These are phyloP conservation scores for Acleris sparsana DNA, from an alignment of 2,888 invertebrate species.

Conservation along the genomic window DNA sequence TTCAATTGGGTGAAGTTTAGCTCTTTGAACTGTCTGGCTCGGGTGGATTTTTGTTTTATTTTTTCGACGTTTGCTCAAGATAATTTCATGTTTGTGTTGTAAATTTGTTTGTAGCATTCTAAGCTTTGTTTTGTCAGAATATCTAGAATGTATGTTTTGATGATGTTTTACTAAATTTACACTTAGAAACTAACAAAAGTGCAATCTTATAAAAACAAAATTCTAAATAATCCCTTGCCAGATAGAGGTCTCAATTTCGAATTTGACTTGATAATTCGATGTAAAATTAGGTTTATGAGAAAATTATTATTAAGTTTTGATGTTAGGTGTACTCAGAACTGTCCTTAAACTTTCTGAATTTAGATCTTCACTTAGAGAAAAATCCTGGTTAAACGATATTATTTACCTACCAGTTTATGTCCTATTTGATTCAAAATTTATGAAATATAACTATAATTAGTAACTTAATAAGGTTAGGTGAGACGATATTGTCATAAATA, in stretches of 20 bases:
- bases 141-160: slow-evolving; percentile 41
- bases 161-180: slow-evolving; percentile 29
- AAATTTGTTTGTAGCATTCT: slow-evolving; percentile 66
- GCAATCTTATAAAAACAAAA: slow-evolving; percentile 37
- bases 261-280: slow-evolving; percentile 64
- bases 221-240: slow-evolving; percentile 66
- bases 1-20: slow-evolving; percentile 59
- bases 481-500: slow-evolving; percentile 85
- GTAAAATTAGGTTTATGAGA: slow-evolving; percentile 63
- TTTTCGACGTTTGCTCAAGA: slow-evolving; percentile 75
- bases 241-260: slow-evolving; percentile 60
- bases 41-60: slow-evolving; percentile 67
- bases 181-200: slow-evolving; percentile 33
- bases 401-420: slow-evolving; percentile 75
- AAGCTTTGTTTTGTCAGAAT: slow-evolving; percentile 58
- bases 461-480: slow-evolving; percentile 83
- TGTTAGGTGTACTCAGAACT: slow-evolving; percentile 64
- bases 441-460: slow-evolving; percentile 82
- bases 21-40: slow-evolving; percentile 70
- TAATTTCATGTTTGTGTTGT: slow-evolving; percentile 64
- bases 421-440: slow-evolving; percentile 83
- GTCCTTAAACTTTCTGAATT: slow-evolving; percentile 64
- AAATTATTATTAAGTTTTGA: slow-evolving; percentile 70
- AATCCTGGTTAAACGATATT: slow-evolving; percentile 73
- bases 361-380: slow-evolving; percentile 66